Evolutionary conservation across 2,113 vertebrate genomes (phyloP).

Genomic region (Coryphaenoides rupestris): DNA sequence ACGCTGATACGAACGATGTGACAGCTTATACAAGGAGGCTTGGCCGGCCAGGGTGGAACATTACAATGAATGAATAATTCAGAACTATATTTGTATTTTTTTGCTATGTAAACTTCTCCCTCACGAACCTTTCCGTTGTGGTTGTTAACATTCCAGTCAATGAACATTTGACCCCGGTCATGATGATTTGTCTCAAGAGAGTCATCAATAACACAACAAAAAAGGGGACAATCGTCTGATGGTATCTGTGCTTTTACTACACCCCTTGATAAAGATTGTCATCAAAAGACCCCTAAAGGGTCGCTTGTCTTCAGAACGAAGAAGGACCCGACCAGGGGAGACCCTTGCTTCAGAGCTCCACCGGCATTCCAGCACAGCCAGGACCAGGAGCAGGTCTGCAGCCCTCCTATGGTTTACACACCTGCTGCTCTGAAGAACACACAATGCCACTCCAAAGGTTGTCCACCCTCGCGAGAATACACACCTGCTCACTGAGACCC

Average conservation of each 20-base stretch:
- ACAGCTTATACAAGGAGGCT: too few relatives aligned
- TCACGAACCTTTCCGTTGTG: neutral
- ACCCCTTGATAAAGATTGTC: neutral
- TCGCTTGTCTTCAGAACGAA: neutral
- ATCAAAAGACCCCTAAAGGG: neutral
- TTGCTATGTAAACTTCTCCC: neutral
- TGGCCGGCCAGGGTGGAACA: too few relatives aligned
- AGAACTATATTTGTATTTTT: neutral
- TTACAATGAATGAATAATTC: neutral
- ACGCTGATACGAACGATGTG: too few relatives aligned
- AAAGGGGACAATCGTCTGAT: neutral
- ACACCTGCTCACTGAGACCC: neutral
- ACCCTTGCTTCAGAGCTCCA: neutral
- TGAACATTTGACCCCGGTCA: neutral
- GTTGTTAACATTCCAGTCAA: neutral
- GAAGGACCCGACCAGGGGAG: neutral
- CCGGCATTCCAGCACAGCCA: neutral
- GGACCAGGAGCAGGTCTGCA: neutral
- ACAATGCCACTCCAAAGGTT: too few relatives aligned
- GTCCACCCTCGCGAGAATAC: too few relatives aligned
- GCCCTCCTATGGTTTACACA: neutral
- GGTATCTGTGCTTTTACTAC: neutral
- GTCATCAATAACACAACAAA: neutral
- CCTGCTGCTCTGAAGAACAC: neutral
- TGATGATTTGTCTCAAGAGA: neutral